phyloP scores from a whole-genome alignment of 2,797 vertebrate species.

The Astyanax mexicanus region DNA sequence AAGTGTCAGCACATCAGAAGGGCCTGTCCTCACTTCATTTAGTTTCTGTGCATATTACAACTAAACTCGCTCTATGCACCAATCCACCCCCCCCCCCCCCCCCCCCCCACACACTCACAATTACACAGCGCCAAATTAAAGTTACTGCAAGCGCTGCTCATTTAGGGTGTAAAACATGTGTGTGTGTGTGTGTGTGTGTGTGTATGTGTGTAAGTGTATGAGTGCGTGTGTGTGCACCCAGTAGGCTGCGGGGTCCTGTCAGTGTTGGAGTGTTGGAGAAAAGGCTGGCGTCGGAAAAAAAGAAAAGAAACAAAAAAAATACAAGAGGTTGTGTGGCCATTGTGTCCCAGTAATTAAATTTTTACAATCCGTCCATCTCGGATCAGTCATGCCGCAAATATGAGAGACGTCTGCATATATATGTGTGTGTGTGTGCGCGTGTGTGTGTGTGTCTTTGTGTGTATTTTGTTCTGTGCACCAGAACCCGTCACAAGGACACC shows the following conservation, averaged over 20 bases:
- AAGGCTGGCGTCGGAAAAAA: conserved; percentile 63
- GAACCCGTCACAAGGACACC: conserved; percentile 21
- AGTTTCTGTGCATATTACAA: conserved; percentile 82
- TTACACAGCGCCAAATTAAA: conserved; percentile 83
- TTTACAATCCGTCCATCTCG: conserved; percentile 79
- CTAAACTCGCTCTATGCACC: conserved; percentile 71
- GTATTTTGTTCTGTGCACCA: neutral
- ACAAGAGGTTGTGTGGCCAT: conserved; percentile 78
- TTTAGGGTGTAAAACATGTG: conserved; percentile 80
- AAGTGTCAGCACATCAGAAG: conserved; percentile 97
- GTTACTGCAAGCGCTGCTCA: conserved; percentile 81
- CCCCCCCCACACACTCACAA: conserved; percentile 64
- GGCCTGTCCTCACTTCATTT: conserved; percentile 93
- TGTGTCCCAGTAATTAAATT: conserved; percentile 84
- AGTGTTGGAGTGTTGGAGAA: conserved; percentile 74
- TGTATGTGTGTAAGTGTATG: too few relatives aligned
- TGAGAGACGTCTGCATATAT: conserved; percentile 60
- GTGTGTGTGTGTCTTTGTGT: too few relatives aligned
- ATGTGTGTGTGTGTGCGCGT: conserved; percentile 43
- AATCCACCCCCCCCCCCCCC: too few relatives aligned
- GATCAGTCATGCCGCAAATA: conserved; percentile 81
- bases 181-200: conserved; percentile 31
- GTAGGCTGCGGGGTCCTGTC: conserved; percentile 74
- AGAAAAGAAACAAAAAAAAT: too few relatives aligned
- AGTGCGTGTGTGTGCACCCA: too few relatives aligned